phyloP scores from a whole-genome alignment of 2,888 invertebrate genomes.

The Diplolepis rosae region DNA sequence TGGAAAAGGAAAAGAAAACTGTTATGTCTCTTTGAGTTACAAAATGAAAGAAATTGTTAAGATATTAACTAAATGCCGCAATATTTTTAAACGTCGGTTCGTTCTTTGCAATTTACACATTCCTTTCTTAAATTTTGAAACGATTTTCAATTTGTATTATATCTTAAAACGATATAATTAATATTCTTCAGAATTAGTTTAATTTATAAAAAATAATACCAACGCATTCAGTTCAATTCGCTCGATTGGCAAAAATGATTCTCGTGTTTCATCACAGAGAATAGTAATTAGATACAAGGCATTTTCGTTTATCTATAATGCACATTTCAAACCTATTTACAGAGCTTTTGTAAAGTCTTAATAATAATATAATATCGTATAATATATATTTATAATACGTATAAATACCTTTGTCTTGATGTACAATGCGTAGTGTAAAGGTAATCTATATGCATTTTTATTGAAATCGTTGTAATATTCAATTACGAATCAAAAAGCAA shows the following conservation, averaged over 20 bases:
- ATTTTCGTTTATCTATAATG: constrained; percentile 13
- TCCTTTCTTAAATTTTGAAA: not conserved
- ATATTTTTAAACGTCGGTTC: not conserved
- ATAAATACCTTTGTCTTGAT: constrained; percentile 41
- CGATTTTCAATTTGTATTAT: not conserved
- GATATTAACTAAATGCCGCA: constrained; percentile 26
- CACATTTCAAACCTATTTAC: constrained; percentile 20
- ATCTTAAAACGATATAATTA: too few species aligned
- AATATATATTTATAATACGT: constrained; percentile 38
- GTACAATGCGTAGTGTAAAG: constrained; percentile 36
- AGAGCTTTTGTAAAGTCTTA: constrained; percentile 32
- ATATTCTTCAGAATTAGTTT: not conserved
- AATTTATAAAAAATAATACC: not conserved
- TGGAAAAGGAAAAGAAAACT: not conserved
- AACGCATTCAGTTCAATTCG: not conserved
- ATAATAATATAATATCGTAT: constrained; percentile 37
- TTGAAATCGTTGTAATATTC: constrained; percentile 27
- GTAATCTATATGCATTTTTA: constrained; percentile 29
- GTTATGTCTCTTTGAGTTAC: not conserved
- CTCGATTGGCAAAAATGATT: not conserved
- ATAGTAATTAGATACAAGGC: constrained; percentile 13
- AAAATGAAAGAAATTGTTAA: constrained; percentile 19
- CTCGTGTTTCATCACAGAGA: not conserved
- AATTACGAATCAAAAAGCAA: constrained; percentile 32
- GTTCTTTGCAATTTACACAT: not conserved